phyloP scores from a whole-genome alignment of 2,888 invertebrate genomes.

The Drosophila anceps region DNA sequence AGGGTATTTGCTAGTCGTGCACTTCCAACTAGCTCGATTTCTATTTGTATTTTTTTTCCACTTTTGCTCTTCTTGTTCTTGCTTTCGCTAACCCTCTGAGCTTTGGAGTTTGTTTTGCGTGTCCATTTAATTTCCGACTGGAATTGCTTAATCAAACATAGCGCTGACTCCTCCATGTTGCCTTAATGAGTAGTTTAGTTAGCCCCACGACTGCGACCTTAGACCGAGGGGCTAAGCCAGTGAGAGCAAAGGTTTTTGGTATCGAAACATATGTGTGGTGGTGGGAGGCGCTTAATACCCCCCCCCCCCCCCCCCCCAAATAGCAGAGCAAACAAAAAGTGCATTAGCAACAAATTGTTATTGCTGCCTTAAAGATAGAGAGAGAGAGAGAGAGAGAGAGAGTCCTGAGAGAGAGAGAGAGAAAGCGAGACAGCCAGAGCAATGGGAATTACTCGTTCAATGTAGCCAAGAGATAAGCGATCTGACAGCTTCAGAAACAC shows the following conservation, averaged over 20 bases:
- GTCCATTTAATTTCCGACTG: constrained; percentile 82
- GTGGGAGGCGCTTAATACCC: constrained; percentile 25
- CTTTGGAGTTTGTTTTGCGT: constrained; percentile 71
- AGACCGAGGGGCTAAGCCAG: not conserved
- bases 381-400: too few relatives aligned
- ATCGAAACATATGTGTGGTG: not conserved
- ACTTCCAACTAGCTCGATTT: not conserved
- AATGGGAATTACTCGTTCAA: constrained; percentile 23
- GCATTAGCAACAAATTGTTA: constrained; percentile 79
- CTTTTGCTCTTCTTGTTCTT: not conserved
- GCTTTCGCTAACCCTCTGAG: constrained; percentile 1
- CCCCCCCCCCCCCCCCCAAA: not conserved
- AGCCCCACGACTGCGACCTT: constrained; percentile 29
- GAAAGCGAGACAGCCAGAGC: not conserved
- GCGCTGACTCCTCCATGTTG: constrained; percentile 53
- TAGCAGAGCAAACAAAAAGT: constrained; percentile 57
- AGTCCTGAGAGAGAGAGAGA: not conserved
- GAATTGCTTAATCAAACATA: constrained; percentile 79
- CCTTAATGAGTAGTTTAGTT: constrained; percentile 65
- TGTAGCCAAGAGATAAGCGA: constrained; percentile 45
- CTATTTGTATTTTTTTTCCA: not conserved
- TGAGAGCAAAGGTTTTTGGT: constrained; percentile 3
- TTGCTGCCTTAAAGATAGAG: constrained; percentile 51
- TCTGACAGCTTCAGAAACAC: constrained; percentile 32
- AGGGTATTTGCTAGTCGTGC: not conserved